These are phyloP conservation scores for Trachemys scripta DNA, from an alignment of 2,113 vertebrate genomes.

Conservation along the genomic window DNA sequence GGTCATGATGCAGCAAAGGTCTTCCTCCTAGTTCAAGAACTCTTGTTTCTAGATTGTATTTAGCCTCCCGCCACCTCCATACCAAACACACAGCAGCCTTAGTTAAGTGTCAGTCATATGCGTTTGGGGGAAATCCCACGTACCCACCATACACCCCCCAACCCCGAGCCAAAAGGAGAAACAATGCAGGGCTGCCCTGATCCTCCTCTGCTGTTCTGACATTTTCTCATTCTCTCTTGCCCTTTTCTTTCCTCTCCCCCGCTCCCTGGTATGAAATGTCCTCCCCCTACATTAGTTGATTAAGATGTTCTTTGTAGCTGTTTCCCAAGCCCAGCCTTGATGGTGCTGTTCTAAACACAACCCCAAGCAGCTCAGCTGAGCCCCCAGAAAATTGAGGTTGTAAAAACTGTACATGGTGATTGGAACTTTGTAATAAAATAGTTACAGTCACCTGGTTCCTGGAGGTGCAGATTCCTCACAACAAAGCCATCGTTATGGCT, in stretches of 20 bases:
- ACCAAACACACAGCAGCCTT: conserved; percentile 41
- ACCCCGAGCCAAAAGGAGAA: conserved; percentile 35
- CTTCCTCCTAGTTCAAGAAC: conserved; percentile 21
- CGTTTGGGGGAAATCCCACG: not conserved
- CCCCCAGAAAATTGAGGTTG: conserved; percentile 64
- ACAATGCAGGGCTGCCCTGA: conserved; percentile 25
- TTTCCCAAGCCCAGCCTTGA: conserved; percentile 41
- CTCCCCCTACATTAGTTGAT: conserved; percentile 52
- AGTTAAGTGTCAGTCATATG: not conserved
- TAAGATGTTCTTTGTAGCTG: conserved; percentile 52
- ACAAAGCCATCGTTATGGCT: not conserved
- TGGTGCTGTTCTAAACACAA: conserved; percentile 49
- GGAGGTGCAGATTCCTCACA: not conserved
- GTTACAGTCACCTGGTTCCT: not conserved
- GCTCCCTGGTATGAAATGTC: conserved; percentile 49
- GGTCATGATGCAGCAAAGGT: conserved; percentile 1
- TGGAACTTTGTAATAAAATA: conserved; percentile 80
- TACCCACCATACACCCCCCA: not conserved
- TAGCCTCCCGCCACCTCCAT: not conserved
- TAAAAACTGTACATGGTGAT: conserved; percentile 80
- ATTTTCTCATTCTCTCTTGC: not conserved
- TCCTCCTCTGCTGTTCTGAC: not conserved
- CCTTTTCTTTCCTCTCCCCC: not conserved
- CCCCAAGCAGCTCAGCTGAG: conserved; percentile 31
- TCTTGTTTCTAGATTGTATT: not conserved